phyloP scores from a whole-genome alignment of 1,140 invertebrate species.

The Sesamia nonagrioides region DNA sequence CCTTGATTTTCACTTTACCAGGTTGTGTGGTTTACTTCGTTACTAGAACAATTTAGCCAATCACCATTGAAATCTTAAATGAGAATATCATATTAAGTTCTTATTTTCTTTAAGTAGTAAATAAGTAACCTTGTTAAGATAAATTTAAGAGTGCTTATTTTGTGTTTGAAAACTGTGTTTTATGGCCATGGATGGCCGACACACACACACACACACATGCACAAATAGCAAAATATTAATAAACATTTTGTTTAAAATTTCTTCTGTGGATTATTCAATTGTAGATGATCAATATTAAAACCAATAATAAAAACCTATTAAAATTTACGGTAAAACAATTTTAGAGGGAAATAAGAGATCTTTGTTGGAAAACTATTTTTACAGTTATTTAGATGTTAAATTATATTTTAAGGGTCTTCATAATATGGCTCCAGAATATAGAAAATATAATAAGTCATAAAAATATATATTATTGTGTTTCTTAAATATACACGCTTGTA shows the following conservation, averaged over 20 bases:
- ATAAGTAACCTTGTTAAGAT: slow-evolving; percentile 42
- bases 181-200: slow-evolving; percentile 3
- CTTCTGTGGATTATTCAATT: slow-evolving; percentile 14
- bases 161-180: slow-evolving; percentile 28
- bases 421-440: slow-evolving; percentile 53
- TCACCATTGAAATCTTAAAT: slow-evolving; percentile 43
- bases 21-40: slow-evolving; percentile 36
- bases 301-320: slow-evolving; percentile 12
- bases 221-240: slow-evolving; percentile 41
- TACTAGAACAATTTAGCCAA: slow-evolving; percentile 36
- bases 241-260: slow-evolving; percentile 16
- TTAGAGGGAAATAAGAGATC: slow-evolving; percentile 43
- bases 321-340: slow-evolving; percentile 40
- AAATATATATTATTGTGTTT: slow-evolving; percentile 43
- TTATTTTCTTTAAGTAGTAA: slow-evolving; percentile 43
- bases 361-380: slow-evolving; percentile 55
- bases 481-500: slow-evolving; percentile 57
- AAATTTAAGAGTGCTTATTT: slow-evolving; percentile 49
- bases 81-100: slow-evolving; percentile 29
- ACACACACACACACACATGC: slow-evolving; percentile 30
- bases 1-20: slow-evolving; percentile 13
- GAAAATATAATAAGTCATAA: slow-evolving; percentile 50
- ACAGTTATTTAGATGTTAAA: slow-evolving; percentile 54
- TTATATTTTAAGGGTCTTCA: slow-evolving; percentile 53
- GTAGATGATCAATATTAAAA: not conserved